Evolutionary conservation across 2,888 invertebrate species (phyloP).

Genomic region (Lagria hirta): DNA sequence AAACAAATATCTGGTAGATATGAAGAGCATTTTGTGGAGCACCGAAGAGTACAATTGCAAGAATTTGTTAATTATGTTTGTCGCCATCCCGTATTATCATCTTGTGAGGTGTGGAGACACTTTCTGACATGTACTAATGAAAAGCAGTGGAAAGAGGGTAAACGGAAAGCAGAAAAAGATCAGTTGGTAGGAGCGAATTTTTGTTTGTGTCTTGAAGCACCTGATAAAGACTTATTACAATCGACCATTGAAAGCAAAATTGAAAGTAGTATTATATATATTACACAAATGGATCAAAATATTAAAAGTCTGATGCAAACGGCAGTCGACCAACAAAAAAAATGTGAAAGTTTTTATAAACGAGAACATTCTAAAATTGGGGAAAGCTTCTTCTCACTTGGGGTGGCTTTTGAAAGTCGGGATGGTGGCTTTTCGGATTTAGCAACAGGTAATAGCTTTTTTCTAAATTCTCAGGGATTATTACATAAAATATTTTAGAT

Average conservation of each 20-base stretch:
- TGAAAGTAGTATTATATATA: slow-evolving; percentile 80
- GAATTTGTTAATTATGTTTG: slow-evolving; percentile 97
- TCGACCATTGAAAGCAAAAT: slow-evolving; percentile 78
- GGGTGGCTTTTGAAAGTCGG: slow-evolving; percentile 80
- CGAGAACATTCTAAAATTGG: slow-evolving; percentile 91
- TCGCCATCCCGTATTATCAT: slow-evolving; percentile 91
- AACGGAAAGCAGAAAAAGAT: slow-evolving; percentile 93
- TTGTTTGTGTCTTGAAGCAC: slow-evolving; percentile 85
- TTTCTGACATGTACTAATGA: slow-evolving; percentile 97
- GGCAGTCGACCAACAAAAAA: slow-evolving; percentile 83
- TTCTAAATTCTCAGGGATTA: background rate
- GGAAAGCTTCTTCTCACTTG: slow-evolving; percentile 80
- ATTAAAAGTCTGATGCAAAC: slow-evolving; percentile 81
- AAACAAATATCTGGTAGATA: slow-evolving; percentile 97
- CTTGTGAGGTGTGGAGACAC: slow-evolving; percentile 92
- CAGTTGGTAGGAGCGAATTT: slow-evolving; percentile 86
- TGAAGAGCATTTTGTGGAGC: slow-evolving; percentile 96
- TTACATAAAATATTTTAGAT: slow-evolving; percentile 32
- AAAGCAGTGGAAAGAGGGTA: slow-evolving; percentile 96
- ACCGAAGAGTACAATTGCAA: slow-evolving; percentile 89
- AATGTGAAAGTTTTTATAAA: slow-evolving; percentile 81
- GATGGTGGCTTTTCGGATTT: slow-evolving; percentile 67
- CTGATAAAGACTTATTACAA: slow-evolving; percentile 74
- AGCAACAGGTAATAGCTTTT: slow-evolving; percentile 62
- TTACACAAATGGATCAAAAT: slow-evolving; percentile 83